These are phyloP conservation scores for Sipha maydis DNA, from an alignment of 2,888 invertebrate genomes.

Conservation along the genomic window DNA sequence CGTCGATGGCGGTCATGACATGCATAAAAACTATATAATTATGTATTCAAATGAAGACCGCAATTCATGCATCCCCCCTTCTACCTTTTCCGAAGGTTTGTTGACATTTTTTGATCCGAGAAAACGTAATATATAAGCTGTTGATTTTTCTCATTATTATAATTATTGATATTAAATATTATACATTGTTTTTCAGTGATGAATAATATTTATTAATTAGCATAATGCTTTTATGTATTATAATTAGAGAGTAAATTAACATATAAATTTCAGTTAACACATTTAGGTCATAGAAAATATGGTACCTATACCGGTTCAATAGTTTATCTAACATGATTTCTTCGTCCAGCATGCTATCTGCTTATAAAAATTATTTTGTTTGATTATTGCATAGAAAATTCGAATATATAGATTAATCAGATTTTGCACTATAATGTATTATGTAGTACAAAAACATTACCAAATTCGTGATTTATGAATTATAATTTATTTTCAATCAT, in stretches of 20 bases:
- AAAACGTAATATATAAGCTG: not conserved
- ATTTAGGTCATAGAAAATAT: not conserved
- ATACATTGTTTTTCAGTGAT: not conserved
- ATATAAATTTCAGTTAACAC: not conserved
- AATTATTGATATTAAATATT: not conserved
- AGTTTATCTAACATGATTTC: too few relatives aligned
- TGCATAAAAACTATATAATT: not conserved
- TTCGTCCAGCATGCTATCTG: too few relatives aligned
- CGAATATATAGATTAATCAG: too few relatives aligned
- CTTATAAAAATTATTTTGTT: too few relatives aligned
- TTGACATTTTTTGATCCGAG: not conserved
- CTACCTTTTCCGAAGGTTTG: not conserved
- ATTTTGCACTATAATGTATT: too few relatives aligned
- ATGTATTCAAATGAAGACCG: not conserved
- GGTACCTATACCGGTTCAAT: too few relatives aligned
- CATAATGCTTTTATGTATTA: not conserved
- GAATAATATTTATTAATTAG: not conserved
- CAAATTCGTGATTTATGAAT: too few relatives aligned
- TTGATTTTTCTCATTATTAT: not conserved
- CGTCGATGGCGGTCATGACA: too few relatives aligned
- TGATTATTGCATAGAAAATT: too few relatives aligned
- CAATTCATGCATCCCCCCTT: not conserved
- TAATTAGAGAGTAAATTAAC: not conserved
- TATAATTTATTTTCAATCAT: too few relatives aligned
- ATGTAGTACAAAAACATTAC: too few relatives aligned